Percentiles rank a stretch among this genome's conserved stretches.
phyloP scores from a whole-genome alignment of 2,113 vertebrate genomes.

The Caretta caretta region DNA sequence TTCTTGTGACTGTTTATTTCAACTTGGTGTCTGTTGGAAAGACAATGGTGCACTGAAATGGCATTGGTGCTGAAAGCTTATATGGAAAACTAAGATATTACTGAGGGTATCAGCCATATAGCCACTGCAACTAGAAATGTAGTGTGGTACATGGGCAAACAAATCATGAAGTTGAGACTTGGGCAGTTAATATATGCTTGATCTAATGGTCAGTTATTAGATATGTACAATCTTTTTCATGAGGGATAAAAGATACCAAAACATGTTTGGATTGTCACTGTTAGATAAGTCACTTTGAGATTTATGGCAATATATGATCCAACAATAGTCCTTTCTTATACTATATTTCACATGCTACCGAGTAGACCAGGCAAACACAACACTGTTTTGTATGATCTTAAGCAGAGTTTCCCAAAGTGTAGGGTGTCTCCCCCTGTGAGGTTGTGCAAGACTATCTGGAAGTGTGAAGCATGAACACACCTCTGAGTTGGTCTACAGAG shows the following conservation, averaged over 20 bases:
- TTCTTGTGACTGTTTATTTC: not conserved
- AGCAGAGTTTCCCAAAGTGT: not conserved
- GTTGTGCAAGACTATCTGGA: not conserved
- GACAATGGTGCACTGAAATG: not conserved
- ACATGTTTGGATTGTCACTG: not conserved
- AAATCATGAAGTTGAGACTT: not conserved
- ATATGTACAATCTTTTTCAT: not conserved
- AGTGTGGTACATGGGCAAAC: fast-evolving
- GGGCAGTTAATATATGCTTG: not conserved
- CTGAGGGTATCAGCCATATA: not conserved
- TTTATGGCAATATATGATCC: not conserved
- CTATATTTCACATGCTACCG: not conserved
- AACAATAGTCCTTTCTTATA: not conserved
- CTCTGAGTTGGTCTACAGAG: not conserved
- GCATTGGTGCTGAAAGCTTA: not conserved
- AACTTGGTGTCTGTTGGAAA: not conserved
- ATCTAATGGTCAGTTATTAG: not conserved
- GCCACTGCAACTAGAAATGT: not conserved
- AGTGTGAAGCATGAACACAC: not conserved
- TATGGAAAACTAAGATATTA: not conserved
- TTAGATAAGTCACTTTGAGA: not conserved
- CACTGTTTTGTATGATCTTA: not conserved
- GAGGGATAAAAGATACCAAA: not conserved
- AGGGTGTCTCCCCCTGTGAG: not conserved
- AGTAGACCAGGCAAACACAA: not conserved